Evolutionary conservation across 2,888 invertebrate genomes (phyloP).

Genomic region (Sphecodes monilicornis): DNA sequence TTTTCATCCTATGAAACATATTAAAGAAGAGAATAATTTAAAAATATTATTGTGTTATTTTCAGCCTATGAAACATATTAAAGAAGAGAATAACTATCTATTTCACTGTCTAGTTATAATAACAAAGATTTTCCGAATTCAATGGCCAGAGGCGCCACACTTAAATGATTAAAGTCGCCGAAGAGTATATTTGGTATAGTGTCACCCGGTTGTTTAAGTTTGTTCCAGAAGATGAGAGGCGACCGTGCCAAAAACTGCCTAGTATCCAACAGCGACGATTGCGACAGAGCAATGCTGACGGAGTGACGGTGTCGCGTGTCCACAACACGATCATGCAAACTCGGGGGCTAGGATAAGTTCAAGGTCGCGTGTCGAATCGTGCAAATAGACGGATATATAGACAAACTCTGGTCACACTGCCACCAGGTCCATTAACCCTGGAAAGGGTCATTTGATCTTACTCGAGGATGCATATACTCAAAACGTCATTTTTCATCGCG

Average conservation of each 20-base stretch:
- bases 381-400: neutral
- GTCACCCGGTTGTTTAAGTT: neutral
- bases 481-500: neutral
- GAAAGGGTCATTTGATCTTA: neutral
- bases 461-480: neutral
- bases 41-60: too few species aligned
- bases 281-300: neutral
- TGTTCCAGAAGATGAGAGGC: neutral
- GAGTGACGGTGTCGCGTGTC: slow-evolving; percentile 19
- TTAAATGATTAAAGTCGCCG: neutral
- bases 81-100: too few species aligned
- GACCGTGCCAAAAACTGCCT: neutral
- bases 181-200: neutral
- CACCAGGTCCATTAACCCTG: neutral
- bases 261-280: neutral
- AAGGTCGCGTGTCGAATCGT: slow-evolving; percentile 30
- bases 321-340: slow-evolving; percentile 18
- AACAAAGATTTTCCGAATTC: neutral
- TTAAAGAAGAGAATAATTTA: too few species aligned
- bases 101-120: too few species aligned
- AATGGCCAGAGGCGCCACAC: neutral
- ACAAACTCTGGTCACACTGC: neutral
- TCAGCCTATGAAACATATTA: too few species aligned
- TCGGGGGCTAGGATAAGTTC: slow-evolving; percentile 40
- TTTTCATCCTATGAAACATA: too few species aligned